These are phyloP conservation scores for Ceratothoa steindachneri DNA, from an alignment of 2,888 invertebrate genomes.

Conservation along the genomic window DNA sequence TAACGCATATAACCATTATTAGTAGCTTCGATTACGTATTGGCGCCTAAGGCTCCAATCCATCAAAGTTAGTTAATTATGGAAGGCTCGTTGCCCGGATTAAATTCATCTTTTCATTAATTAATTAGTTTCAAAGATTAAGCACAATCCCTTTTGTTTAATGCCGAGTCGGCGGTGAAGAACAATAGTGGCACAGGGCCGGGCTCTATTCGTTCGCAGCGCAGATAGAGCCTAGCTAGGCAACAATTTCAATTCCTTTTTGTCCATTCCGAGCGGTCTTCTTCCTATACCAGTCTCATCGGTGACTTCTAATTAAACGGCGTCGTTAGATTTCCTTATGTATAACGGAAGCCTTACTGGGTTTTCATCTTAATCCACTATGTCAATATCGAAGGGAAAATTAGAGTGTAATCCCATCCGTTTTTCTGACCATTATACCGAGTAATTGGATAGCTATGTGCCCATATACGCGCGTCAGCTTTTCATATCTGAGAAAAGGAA, in stretches of 20 bases:
- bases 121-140: conserved; percentile 48
- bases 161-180: conserved; percentile 4
- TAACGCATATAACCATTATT: conserved; percentile 6
- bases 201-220: not conserved
- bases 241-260: conserved; percentile 7
- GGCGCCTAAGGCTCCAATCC: conserved; percentile 15
- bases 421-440: not conserved
- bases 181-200: not conserved
- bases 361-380: not conserved
- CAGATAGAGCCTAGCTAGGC: conserved; percentile 1
- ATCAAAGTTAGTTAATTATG: conserved; percentile 35
- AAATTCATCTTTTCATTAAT: conserved; percentile 48
- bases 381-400: conserved; percentile 4
- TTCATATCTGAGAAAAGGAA: not conserved
- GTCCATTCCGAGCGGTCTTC: not conserved
- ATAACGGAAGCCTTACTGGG: not conserved
- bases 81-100: conserved; percentile 44
- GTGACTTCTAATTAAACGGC: conserved; percentile 6
- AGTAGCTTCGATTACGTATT: conserved; percentile 8
- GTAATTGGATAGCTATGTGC: not conserved
- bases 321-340: conserved; percentile 13
- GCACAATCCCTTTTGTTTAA: conserved; percentile 17
- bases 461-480: not conserved
- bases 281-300: not conserved
- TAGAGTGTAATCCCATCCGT: not conserved